Evolutionary conservation across 2,797 vertebrate genomes (phyloP), one percentile per base, ranked within the genome.

Genomic region (Tragelaphus oryx): DNA sequence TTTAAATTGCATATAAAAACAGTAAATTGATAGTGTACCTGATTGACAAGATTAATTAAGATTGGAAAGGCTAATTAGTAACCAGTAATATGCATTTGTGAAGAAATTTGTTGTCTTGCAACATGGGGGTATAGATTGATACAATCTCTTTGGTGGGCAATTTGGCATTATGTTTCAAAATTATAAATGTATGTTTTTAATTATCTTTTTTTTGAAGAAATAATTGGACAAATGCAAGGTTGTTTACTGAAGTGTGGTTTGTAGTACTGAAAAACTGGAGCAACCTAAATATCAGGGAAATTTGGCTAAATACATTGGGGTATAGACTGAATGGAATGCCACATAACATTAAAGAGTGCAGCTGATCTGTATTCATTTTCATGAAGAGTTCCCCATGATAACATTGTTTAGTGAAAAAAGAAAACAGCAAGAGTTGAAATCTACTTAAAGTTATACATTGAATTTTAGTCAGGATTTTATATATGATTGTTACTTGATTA

Each of bases 111-210:
- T 20, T 91, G 0, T 80, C 37, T 95, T 95, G 59, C 4, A 79
- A 4, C 2, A 17, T 89, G 22, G n/a, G 16, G 8, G 28, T 74
- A 11, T 94, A 94, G 95, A 68, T 93, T 89, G 26, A 52, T 62
- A 54, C 0, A 30, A 1, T 71, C 22, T 50, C 50, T 87, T 0
- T 86, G 18, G 33, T 91, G 46, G 52, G 26, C 22, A 79, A 4
- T 88, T 95, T 88, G 79, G 26, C 5, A 37, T 65, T 81, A 6
- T 78, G 33, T 65, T 96, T 97, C 59, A 50, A 65, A 83, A 62
- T 94, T 90, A 65, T 59, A 87, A 93, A 84, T 59, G 26, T 75
- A 2, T 46, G 18, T 93, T 93, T 89, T 93, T 30, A 95, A 80
- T 54, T 60, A 41, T 57, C 60, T 89, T 81, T 81, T 75, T 37